Conservation (phyloP, 2,113 vertebrate species). For the Ceratotherium simum region DNA sequence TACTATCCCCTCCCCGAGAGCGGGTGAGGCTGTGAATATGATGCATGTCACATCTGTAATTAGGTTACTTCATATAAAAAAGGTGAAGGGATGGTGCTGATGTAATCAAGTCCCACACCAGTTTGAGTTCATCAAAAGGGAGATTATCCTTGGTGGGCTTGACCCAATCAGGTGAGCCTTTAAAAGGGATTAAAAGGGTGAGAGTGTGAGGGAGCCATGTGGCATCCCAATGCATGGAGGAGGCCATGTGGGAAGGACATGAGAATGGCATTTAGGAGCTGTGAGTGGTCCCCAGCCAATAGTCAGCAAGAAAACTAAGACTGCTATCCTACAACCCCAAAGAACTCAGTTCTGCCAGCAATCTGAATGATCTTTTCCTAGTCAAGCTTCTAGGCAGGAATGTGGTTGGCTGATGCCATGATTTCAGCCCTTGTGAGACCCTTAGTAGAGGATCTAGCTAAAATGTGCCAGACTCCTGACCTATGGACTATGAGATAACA, state of each 20-base stretch:
- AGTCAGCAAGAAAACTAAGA: neutral
- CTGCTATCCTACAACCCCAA: neutral
- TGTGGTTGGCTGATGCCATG: neutral
- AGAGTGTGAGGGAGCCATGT: neutral
- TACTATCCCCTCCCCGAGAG: neutral
- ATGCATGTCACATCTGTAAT: neutral
- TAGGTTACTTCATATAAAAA: neutral
- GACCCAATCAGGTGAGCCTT: neutral
- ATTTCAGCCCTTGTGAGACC: neutral
- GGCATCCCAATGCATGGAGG: neutral
- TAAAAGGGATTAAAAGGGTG: neutral
- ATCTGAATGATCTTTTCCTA: neutral
- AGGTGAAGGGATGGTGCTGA: neutral
- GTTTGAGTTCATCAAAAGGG: neutral
- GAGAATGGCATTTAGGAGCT: neutral
- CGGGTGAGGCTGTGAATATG: neutral
- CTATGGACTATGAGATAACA: neutral
- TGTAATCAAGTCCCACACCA: neutral
- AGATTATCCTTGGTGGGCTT: neutral
- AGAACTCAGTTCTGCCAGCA: neutral
- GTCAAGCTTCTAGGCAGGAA: neutral
- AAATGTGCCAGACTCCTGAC: neutral
- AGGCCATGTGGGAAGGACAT: neutral
- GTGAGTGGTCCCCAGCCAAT: neutral
- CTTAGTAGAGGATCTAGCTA: neutral